These are phyloP conservation scores for Microcebus ravelobensis DNA, from an alignment of 2,113 vertebrate species.

Conservation along the genomic window DNA sequence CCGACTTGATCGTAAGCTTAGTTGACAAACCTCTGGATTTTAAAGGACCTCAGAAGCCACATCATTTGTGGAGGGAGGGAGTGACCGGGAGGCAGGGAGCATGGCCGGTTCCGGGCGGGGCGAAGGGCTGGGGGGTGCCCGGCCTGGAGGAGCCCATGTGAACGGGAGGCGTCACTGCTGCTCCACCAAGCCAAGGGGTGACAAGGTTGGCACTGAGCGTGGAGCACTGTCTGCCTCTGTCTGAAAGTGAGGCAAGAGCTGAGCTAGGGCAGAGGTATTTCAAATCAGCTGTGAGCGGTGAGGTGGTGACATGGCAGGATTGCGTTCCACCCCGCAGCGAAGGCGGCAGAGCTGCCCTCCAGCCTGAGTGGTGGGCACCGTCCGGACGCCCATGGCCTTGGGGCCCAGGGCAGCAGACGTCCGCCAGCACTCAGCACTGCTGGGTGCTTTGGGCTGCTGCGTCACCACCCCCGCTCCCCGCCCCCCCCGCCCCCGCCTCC, in stretches of 20 bases:
- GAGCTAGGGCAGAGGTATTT: not conserved
- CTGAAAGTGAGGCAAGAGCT: not conserved
- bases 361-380: fast-evolving
- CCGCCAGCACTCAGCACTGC: fast-evolving
- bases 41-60: not conserved
- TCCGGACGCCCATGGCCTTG: not conserved
- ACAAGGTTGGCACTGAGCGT: not conserved
- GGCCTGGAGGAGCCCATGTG: not conserved
- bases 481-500: too few species aligned
- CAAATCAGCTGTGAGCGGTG: fast-evolving
- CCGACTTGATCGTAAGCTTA: not conserved
- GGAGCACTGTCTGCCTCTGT: not conserved
- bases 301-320: not conserved
- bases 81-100: not conserved
- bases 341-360: not conserved
- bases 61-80: not conserved
- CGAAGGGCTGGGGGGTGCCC: fast-evolving
- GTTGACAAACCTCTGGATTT: not conserved
- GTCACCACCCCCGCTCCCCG: fast-evolving
- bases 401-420: not conserved
- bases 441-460: not conserved
- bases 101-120: fast-evolving
- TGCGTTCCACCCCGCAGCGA: not conserved
- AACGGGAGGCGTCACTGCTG: fast-evolving
- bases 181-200: not conserved